Conservation (phyloP, 2,113 vertebrate genomes). For the Pachyramphus minor region DNA sequence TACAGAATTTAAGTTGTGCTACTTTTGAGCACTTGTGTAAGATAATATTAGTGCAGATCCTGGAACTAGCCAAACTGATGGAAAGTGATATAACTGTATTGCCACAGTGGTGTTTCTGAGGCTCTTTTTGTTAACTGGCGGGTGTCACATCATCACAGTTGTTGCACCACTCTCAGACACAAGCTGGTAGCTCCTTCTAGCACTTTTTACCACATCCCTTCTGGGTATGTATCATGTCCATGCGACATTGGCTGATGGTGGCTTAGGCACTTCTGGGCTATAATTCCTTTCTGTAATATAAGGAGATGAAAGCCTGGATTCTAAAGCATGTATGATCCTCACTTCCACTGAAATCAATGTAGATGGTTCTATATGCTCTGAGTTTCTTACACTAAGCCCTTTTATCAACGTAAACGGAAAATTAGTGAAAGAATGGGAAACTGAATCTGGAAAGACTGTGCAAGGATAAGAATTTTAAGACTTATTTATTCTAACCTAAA, state of each 20-base stretch:
- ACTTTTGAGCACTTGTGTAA: not conserved
- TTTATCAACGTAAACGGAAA: not conserved
- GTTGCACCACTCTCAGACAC: not conserved
- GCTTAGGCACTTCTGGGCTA: not conserved
- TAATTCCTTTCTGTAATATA: not conserved
- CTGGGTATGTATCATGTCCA: not conserved
- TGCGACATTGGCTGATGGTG: not conserved
- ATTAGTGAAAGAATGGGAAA: not conserved
- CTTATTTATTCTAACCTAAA: not conserved
- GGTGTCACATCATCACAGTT: not conserved
- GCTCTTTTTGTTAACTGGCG: not conserved
- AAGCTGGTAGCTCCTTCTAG: not conserved
- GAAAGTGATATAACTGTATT: not conserved
- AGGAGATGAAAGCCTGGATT: not conserved
- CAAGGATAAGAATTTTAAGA: not conserved
- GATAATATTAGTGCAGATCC: not conserved
- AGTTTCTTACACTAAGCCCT: not conserved
- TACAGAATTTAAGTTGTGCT: not conserved
- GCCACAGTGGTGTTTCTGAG: not conserved
- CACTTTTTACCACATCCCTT: not conserved
- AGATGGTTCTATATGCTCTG: not conserved
- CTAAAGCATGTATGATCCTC: not conserved
- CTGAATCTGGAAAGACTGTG: not conserved
- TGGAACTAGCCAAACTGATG: not conserved
- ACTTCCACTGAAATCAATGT: not conserved